Evolutionary conservation across 2,888 invertebrate genomes (phyloP).

Genomic region (Apamea monoglypha): DNA sequence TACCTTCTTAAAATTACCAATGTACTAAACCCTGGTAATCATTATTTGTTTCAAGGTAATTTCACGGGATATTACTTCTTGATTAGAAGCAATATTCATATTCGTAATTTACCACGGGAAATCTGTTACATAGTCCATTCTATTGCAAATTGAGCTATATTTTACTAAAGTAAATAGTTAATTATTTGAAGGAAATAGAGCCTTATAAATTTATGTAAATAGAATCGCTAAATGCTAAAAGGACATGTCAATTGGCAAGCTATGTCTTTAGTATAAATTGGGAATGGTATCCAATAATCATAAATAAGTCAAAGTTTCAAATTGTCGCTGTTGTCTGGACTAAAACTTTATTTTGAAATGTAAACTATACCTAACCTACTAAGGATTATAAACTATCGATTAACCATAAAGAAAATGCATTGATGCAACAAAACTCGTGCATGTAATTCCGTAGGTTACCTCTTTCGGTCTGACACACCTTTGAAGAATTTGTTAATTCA

Average conservation of each 20-base stretch:
- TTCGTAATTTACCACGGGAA: background rate
- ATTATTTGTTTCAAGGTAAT: background rate
- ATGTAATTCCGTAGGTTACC: background rate
- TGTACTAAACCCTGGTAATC: background rate
- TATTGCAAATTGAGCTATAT: conserved; percentile 19
- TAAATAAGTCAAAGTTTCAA: conserved; percentile 24
- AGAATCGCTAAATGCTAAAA: conserved; percentile 21
- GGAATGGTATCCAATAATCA: conserved; percentile 22
- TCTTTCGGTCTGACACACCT: background rate
- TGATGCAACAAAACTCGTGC: conserved; percentile 3
- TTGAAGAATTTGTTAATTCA: background rate
- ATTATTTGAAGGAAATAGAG: conserved; percentile 26
- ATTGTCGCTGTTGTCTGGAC: background rate
- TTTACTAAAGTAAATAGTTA: conserved; percentile 20
- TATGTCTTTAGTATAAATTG: conserved; percentile 3
- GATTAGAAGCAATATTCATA: background rate
- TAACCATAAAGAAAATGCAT: background rate
- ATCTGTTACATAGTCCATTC: background rate
- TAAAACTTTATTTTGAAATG: conserved; percentile 2
- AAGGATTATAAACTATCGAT: background rate
- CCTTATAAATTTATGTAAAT: conserved; percentile 24
- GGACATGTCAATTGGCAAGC: conserved; percentile 9
- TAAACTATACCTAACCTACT: background rate
- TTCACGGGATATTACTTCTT: background rate
- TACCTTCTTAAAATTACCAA: background rate